Base-by-base conservation (phyloP, 2,113 vertebrate genomes). In the Pipra filicauda region DNA sequence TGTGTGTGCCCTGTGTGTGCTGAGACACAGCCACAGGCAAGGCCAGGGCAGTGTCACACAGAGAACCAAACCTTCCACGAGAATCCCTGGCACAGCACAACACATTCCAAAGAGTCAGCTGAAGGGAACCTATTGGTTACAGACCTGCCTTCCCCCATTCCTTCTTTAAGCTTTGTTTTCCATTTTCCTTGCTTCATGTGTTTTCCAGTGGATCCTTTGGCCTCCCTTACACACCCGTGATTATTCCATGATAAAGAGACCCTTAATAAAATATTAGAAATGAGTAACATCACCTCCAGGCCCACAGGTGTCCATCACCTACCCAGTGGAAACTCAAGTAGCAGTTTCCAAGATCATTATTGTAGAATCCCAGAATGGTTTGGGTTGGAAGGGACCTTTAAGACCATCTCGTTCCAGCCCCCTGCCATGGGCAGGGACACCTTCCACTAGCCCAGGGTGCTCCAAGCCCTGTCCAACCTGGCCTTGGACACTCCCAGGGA, bases 31-130 rank as follows among this genome's bases (percentile, higher is more conserved):
- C 55, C 20, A 44, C 62, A 2, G 0, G 6, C 75, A 92, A 90
- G 49, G 55, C 2, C 5, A 87, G 62, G 86, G 69, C 44, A 71
- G 61, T 66, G 88, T 66, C 35, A 88, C 75, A 83, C 33, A 3
- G 3, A 81, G 75, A 93, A 55, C 64, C 93, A 94, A 96, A 94
- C 91, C 90, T 79, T 61, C 89, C 55, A 24, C 8, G 31, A n/a
- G 52, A 67, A 30, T 66, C 90, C 83, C 84, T 49, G 71, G 58
- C 52, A 72, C 27, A 57, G 43, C 30, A 49, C 28, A 41, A 33
- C 41, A 15, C 49, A 31, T 28, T 35, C 48, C 77, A 57, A 19
- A 85, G 94, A n/a, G 72, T 39, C 35, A 37, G 30, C 48, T 20
- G 41, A 72, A 61, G 37, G 61, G 57, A 89, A 61, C n/a, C 27